Conservation (phyloP, 2,888 invertebrate species). For the Atrina japonica region DNA sequence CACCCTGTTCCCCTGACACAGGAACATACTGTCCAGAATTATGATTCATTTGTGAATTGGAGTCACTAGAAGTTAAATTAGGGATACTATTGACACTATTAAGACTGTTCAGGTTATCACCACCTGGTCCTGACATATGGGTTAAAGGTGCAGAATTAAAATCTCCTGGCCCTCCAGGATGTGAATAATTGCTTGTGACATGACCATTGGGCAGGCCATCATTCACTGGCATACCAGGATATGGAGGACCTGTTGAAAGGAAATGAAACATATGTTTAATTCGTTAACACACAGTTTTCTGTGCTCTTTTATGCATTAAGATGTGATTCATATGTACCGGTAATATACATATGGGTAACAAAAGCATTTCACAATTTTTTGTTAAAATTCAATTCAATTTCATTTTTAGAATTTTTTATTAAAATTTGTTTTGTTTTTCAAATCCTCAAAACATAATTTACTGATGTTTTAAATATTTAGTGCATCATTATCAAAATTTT, state of each 20-base stretch:
- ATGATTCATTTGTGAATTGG: slow-evolving; percentile 21
- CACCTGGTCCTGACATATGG: slow-evolving; percentile 54
- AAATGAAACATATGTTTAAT: background rate
- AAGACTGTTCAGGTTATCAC: slow-evolving; percentile 34
- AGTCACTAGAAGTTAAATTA: slow-evolving; percentile 35
- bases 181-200: slow-evolving; percentile 51
- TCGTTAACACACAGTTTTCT: too few relatives aligned
- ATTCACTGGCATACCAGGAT: slow-evolving; percentile 50
- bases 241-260: slow-evolving; percentile 57
- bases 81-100: slow-evolving; percentile 49
- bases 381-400: too few relatives aligned
- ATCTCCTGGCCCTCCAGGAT: slow-evolving; percentile 53
- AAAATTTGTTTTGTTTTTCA: too few relatives aligned
- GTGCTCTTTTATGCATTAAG: too few relatives aligned
- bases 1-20: slow-evolving; percentile 75
- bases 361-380: too few relatives aligned
- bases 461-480: too few relatives aligned
- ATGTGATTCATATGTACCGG: too few relatives aligned
- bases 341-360: too few relatives aligned
- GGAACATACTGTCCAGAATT: slow-evolving; percentile 84
- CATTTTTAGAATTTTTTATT: too few relatives aligned
- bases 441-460: too few relatives aligned
- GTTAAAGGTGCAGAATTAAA: slow-evolving; percentile 54
- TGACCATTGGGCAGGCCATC: slow-evolving; percentile 51
- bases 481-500: too few relatives aligned